phyloP scores from a whole-genome alignment of 2,888 invertebrate species.

The Synergus laeviventris region DNA sequence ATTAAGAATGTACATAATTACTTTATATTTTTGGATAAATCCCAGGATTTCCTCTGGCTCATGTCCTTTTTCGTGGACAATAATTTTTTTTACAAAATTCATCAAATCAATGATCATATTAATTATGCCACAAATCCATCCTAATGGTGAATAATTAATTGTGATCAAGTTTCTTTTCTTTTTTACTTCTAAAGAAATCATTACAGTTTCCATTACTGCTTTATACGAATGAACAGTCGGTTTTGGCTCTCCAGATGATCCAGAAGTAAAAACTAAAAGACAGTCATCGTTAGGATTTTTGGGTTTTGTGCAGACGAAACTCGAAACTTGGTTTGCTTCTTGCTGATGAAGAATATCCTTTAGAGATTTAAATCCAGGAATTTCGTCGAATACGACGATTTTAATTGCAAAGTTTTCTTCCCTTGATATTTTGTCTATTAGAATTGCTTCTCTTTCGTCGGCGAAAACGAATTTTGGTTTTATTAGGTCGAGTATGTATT shows the following conservation, averaged over 20 bases:
- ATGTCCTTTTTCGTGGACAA: slow-evolving; percentile 44
- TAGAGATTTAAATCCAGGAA: slow-evolving; percentile 42
- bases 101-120: slow-evolving; percentile 46
- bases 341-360: background rate
- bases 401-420: slow-evolving; percentile 43
- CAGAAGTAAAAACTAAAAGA: slow-evolving; percentile 59
- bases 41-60: slow-evolving; percentile 18
- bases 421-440: slow-evolving; percentile 41
- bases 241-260: slow-evolving; percentile 60
- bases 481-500: slow-evolving; percentile 19
- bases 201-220: slow-evolving; percentile 45
- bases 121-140: slow-evolving; percentile 56
- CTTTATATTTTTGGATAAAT: slow-evolving; percentile 40
- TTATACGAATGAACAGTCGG: slow-evolving; percentile 55
- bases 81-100: slow-evolving; percentile 48
- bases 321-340: slow-evolving; percentile 11
- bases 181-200: background rate
- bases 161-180: slow-evolving; percentile 38
- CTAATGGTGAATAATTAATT: slow-evolving; percentile 54
- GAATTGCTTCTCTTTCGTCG: slow-evolving; percentile 36
- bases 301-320: slow-evolving; percentile 23
- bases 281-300: slow-evolving; percentile 49
- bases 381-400: slow-evolving; percentile 47
- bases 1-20: background rate
- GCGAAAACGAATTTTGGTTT: slow-evolving; percentile 50